Conservation (phyloP, 2,888 invertebrate genomes). For the Oligia latruncula region DNA sequence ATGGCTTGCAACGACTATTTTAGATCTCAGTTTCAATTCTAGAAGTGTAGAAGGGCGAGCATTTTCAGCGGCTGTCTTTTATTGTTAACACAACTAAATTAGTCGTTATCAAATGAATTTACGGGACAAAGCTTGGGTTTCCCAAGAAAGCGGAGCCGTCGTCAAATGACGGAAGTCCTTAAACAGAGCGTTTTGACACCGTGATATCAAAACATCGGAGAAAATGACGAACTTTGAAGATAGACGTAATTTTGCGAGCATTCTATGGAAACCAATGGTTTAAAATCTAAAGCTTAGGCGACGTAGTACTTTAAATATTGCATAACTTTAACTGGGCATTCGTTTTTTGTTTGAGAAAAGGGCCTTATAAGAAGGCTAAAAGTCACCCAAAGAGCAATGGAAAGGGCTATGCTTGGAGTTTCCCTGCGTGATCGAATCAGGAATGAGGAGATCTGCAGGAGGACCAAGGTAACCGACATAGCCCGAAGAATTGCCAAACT, state of each 20-base stretch:
- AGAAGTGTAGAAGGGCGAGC: not conserved
- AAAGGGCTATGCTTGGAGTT: no score
- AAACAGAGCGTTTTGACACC: not conserved
- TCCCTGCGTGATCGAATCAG: no score
- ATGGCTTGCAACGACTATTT: not conserved
- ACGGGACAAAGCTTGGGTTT: not conserved
- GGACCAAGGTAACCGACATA: no score
- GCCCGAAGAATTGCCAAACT: no score
- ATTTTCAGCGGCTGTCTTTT: conserved; percentile 22
- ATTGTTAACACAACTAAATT: not conserved
- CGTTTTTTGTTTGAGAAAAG: not conserved
- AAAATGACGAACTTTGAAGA: not conserved
- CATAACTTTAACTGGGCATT: not conserved
- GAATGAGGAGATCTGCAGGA: no score
- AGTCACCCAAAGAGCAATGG: no score
- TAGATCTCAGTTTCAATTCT: not conserved
- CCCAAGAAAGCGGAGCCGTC: not conserved
- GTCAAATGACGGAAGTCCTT: not conserved
- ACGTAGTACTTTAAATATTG: not conserved
- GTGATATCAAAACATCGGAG: not conserved
- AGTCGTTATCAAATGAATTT: not conserved
- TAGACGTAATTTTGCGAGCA: not conserved
- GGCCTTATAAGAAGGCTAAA: no score
- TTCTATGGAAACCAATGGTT: not conserved
- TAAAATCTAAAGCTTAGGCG: not conserved